These are phyloP conservation scores for Apantesis nais DNA, from an alignment of 2,888 invertebrate species.

Conservation along the genomic window DNA sequence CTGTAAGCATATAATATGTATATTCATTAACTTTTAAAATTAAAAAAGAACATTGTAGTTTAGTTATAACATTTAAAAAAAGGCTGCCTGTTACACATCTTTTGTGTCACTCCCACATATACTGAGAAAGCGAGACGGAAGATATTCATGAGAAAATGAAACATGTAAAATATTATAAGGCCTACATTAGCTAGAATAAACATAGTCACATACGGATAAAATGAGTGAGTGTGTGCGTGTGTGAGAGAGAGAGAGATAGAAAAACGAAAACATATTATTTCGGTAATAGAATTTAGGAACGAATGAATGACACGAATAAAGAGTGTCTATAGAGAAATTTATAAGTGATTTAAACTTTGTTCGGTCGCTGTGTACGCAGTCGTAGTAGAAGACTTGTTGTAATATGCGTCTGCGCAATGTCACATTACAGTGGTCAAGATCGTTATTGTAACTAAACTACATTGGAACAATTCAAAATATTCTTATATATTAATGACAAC, in stretches of 20 bases:
- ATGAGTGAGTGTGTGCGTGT: too few species aligned
- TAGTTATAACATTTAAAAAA: conserved; percentile 8
- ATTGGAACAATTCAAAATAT: conserved; percentile 30
- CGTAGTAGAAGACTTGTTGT: background rate
- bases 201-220: background rate
- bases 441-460: conserved; percentile 15
- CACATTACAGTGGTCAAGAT: background rate
- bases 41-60: conserved; percentile 5
- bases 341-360: background rate
- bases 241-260: background rate
- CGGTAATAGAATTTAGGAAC: too few species aligned
- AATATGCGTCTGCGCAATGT: background rate
- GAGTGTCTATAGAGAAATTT: background rate
- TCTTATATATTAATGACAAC: conserved; percentile 42
- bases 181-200: background rate
- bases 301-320: too few species aligned
- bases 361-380: too few species aligned
- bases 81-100: background rate
- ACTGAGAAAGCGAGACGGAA: background rate
- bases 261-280: too few species aligned
- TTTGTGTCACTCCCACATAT: background rate
- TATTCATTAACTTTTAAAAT: conserved; percentile 5
- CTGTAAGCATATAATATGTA: conserved; percentile 23
- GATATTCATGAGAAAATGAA: background rate
- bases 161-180: background rate